Evolutionary conservation across 92 coral and sea anemone species (phyloP).

Genomic region (Pocillopora meandrina): DNA sequence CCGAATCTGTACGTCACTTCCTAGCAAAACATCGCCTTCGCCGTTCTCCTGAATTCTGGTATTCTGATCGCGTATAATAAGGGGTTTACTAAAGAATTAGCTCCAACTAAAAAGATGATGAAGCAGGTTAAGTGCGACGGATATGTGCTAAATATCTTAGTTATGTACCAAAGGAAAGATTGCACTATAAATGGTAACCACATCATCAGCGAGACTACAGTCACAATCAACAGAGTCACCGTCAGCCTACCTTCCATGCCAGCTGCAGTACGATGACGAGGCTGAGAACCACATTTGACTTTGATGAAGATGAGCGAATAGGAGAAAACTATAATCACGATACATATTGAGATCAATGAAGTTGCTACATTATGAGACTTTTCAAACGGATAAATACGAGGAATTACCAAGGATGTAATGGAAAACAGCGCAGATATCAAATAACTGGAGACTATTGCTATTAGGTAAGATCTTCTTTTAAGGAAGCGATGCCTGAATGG

Average conservation of each 20-base stretch:
- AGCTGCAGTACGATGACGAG: slow-evolving; percentile 4
- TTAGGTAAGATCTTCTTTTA: background rate
- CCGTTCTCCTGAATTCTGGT: background rate
- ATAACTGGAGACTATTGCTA: background rate
- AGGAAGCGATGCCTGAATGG: slow-evolving; percentile 11
- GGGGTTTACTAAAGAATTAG: slow-evolving; percentile 6
- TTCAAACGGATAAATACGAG: background rate
- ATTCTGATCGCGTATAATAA: slow-evolving; percentile 9
- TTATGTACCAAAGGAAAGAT: slow-evolving; percentile 7
- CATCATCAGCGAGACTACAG: slow-evolving; percentile 2
- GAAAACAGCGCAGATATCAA: background rate
- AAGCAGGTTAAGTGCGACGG: slow-evolving; percentile 20
- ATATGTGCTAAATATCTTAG: background rate
- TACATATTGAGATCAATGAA: background rate
- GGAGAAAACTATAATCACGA: background rate
- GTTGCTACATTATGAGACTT: background rate
- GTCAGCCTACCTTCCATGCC: slow-evolving; percentile 7
- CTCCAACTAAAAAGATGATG: background rate
- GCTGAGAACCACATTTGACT: slow-evolving; percentile 16
- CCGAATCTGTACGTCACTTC: background rate
- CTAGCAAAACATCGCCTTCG: slow-evolving; percentile 9
- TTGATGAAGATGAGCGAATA: slow-evolving; percentile 6
- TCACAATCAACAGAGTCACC: slow-evolving; percentile 4
- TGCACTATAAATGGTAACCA: slow-evolving; percentile 9
- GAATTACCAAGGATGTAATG: background rate